These are phyloP conservation scores for Dromius quadrimaculatus DNA, from an alignment of 2,888 invertebrate species.

Conservation along the genomic window DNA sequence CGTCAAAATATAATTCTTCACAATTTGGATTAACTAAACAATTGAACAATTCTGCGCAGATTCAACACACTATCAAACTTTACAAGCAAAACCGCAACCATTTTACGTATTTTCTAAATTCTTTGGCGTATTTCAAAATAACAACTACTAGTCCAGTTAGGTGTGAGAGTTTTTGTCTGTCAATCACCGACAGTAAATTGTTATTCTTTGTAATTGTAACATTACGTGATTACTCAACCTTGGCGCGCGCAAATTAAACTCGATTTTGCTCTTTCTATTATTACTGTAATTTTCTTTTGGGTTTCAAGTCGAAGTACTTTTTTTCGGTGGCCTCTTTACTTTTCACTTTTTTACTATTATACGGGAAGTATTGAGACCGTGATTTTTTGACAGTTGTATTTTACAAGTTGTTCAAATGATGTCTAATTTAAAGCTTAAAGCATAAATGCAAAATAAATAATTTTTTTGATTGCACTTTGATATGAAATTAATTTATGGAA, in stretches of 20 bases:
- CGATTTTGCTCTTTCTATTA: slow-evolving; percentile 16
- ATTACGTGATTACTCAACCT: slow-evolving; percentile 45
- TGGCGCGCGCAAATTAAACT: slow-evolving; percentile 29
- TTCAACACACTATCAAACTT: no score
- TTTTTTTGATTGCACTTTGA: no score
- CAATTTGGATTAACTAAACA: no score
- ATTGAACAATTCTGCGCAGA: no score
- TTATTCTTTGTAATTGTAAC: background rate
- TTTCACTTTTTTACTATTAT: no score
- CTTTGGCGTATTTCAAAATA: slow-evolving; percentile 4
- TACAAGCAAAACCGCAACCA: background rate
- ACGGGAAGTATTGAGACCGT: no score
- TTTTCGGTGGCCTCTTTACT: background rate
- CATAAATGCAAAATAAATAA: no score
- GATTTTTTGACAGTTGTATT: no score
- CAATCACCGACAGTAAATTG: background rate
- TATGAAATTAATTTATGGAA: no score
- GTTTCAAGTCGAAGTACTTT: slow-evolving; percentile 32
- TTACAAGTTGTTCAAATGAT: no score
- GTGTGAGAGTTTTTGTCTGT: slow-evolving; percentile 14
- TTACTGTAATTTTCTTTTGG: slow-evolving; percentile 45
- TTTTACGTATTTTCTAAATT: slow-evolving; percentile 32
- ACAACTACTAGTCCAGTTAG: slow-evolving; percentile 17
- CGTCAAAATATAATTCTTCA: no score
- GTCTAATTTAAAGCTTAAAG: no score